Evolutionary conservation across 2,888 invertebrate species (phyloP), one percentile per base, ranked within the genome.

Genomic region (Diarsia brunnea): DNA sequence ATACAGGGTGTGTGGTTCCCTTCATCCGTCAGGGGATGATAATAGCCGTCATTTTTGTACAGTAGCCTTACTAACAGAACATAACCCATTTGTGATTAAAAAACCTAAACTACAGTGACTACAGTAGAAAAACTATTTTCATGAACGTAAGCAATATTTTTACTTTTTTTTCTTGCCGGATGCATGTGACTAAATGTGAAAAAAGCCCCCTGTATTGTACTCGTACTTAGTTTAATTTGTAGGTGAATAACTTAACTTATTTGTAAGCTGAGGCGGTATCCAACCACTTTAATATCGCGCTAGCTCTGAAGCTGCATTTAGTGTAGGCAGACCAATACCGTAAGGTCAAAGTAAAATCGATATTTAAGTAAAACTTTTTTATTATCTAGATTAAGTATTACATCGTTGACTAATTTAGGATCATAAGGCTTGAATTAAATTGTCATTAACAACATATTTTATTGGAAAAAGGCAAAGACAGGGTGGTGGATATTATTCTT

Each of bases 221-320:
- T 66, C 10, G 75, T 49, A 58, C 27, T 74, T 63, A 27, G 10
- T 69, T 2, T 47, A 31, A 65, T 65, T 65, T 19, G 31, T 66
- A 58, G 4, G 16, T 19, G 0, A 63, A 31, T 45, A 21, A 61
- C n/a, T 53, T 74, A 58, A 14, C 11, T 64, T 43, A 5, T 65
- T 31, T 4, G 43, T 63, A 3, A 75, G 53, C 24, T 53, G 21
- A 24, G 49, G 38, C 21, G 31, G 45, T 77, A 63, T 69, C 45
- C 38, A 55, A 51, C 38, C 47, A 63, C 47, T 53, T 21, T 38
- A n/a, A 47, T 76, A 76, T 76, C 68, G 75, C 10, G 47, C 45
- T 19, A 47, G 45, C 24, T 21, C 10, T 27, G 38, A 68, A 67
- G 49, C 49, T 75, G 47, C 38, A 47, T 27, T 77, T 47, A 77